Conservation (phyloP, 1,140 invertebrate species). For the Phocides pigmalion region DNA sequence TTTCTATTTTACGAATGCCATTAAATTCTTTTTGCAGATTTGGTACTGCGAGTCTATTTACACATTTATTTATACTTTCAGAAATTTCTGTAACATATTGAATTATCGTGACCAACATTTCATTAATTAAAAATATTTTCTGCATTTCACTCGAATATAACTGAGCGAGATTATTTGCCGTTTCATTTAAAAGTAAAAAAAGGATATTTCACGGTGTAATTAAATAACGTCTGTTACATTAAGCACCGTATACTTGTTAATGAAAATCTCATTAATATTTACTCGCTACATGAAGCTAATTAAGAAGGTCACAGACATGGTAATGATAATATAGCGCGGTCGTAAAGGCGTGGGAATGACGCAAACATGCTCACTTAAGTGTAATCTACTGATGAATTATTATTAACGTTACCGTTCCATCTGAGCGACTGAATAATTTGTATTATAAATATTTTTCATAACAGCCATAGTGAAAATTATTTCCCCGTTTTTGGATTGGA, state of each 20-base stretch:
- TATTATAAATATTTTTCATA: too few relatives aligned
- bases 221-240: neutral
- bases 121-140: too few relatives aligned
- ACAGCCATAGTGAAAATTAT: too few relatives aligned
- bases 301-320: conserved; percentile 6
- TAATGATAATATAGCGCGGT: conserved; percentile 26
- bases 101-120: too few relatives aligned
- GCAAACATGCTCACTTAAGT: conserved; percentile 37
- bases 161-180: neutral
- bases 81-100: neutral
- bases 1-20: too few relatives aligned
- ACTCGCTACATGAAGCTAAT: conserved; percentile 12
- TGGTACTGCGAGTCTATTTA: too few relatives aligned
- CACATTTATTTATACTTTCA: neutral
- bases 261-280: conserved; percentile 27
- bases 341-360: conserved; percentile 32
- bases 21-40: too few relatives aligned
- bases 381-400: conserved; percentile 23
- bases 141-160: neutral
- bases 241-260: conserved; percentile 3
- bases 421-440: conserved; percentile 14
- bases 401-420: conserved; percentile 16
- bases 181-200: neutral
- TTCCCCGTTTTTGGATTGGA: too few relatives aligned
- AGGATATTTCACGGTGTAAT: neutral